Evolutionary conservation across 2,113 vertebrate species (phyloP).

Genomic region (Hiodon tergisus): DNA sequence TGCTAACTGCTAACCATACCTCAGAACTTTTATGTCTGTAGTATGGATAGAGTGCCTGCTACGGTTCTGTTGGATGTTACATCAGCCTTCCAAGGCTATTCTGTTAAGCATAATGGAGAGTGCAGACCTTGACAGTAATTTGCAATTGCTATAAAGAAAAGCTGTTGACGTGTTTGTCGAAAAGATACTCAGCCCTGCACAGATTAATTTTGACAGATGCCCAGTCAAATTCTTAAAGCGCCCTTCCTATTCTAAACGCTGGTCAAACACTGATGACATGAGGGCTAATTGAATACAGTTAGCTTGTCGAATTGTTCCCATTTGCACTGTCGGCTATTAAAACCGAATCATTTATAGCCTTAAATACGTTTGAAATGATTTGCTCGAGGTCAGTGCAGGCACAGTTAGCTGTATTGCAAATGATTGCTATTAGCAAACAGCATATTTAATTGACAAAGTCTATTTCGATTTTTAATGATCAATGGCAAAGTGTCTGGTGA

Average conservation of each 20-base stretch:
- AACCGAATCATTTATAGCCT: background rate
- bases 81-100: constrained; percentile 3
- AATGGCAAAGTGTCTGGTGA: no score
- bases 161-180: background rate
- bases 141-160: background rate
- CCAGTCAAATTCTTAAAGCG: no score
- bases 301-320: background rate
- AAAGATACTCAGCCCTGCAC: background rate
- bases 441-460: no score
- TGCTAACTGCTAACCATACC: background rate
- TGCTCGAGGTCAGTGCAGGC: background rate
- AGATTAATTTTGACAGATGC: no score
- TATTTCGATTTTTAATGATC: no score
- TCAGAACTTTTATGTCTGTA: background rate
- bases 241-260: no score
- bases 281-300: background rate
- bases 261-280: background rate
- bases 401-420: background rate
- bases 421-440: background rate
- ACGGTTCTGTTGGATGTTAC: background rate
- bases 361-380: background rate
- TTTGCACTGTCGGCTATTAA: background rate
- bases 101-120: background rate
- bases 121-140: background rate
- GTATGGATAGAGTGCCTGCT: constrained; percentile 1